Evolutionary conservation across 2,797 vertebrate genomes (phyloP).

Genomic region (Poeciliopsis turneri): DNA sequence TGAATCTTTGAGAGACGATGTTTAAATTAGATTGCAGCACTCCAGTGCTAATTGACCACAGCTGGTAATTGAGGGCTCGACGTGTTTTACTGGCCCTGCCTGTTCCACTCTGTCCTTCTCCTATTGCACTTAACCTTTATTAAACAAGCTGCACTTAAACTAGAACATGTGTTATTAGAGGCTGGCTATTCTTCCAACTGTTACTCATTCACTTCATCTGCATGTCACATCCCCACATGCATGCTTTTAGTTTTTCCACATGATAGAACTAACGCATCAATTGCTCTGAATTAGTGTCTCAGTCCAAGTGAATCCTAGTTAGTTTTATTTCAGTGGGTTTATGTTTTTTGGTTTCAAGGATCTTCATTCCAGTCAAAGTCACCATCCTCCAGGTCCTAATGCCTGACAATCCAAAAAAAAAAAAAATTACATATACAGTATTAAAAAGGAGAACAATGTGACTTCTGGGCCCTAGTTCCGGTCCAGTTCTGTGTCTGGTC

Average conservation of each 20-base stretch:
- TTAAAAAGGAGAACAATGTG: too few relatives aligned
- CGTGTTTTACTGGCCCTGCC: not conserved
- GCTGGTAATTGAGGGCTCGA: not conserved
- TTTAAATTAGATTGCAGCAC: not conserved
- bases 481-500: not conserved
- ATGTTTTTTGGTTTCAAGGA: not conserved
- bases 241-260: not conserved
- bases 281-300: not conserved
- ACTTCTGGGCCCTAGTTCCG: not conserved
- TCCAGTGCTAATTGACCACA: not conserved
- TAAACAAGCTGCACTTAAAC: not conserved
- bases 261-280: not conserved
- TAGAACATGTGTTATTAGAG: not conserved
- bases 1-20: not conserved
- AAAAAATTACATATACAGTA: not conserved
- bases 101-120: not conserved
- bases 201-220: not conserved
- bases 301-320: not conserved
- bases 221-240: not conserved
- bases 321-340: not conserved
- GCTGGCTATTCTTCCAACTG: not conserved
- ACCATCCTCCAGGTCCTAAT: not conserved
- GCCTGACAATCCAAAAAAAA: not conserved
- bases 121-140: conserved; percentile 5
- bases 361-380: not conserved